Evolutionary conservation across 2,888 invertebrate genomes (phyloP).

Genomic region (Desoria tigrina): DNA sequence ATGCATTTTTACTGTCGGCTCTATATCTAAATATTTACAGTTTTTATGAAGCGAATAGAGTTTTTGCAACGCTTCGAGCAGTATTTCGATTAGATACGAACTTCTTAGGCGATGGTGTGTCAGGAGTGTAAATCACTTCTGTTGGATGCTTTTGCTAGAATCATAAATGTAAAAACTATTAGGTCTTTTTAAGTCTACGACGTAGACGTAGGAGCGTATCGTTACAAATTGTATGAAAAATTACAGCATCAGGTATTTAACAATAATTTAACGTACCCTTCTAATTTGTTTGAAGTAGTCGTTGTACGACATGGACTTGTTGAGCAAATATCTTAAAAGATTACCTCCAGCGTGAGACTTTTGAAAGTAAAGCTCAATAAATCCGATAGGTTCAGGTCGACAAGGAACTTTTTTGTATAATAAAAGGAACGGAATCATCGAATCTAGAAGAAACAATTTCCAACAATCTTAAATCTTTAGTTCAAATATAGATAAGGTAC

Average conservation of each 20-base stretch:
- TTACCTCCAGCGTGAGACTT: conserved; percentile 20
- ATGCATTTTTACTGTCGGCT: too few species aligned
- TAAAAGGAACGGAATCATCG: conserved; percentile 8
- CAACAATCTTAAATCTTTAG: conserved; percentile 18
- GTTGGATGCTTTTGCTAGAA: conserved; percentile 30
- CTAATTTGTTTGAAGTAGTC: conserved; percentile 32
- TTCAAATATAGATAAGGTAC: too few species aligned
- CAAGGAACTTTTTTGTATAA: conserved; percentile 9
- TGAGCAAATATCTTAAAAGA: conserved; percentile 24
- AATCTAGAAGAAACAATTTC: conserved; percentile 9
- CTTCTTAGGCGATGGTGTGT: conserved; percentile 26
- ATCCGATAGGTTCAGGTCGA: background rate
- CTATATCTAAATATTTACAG: too few species aligned
- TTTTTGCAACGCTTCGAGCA: background rate
- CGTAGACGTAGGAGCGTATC: too few species aligned
- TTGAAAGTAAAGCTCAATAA: conserved; percentile 16
- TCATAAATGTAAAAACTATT: background rate
- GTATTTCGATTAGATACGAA: background rate
- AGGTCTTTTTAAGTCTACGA: background rate
- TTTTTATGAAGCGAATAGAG: background rate
- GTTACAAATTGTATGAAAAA: too few species aligned
- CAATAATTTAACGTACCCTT: conserved; percentile 20
- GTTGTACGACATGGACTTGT: conserved; percentile 25
- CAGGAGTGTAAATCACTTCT: conserved; percentile 21
- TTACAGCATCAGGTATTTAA: background rate